Conservation (phyloP, 2,888 invertebrate genomes). For the Brenthis ino region DNA sequence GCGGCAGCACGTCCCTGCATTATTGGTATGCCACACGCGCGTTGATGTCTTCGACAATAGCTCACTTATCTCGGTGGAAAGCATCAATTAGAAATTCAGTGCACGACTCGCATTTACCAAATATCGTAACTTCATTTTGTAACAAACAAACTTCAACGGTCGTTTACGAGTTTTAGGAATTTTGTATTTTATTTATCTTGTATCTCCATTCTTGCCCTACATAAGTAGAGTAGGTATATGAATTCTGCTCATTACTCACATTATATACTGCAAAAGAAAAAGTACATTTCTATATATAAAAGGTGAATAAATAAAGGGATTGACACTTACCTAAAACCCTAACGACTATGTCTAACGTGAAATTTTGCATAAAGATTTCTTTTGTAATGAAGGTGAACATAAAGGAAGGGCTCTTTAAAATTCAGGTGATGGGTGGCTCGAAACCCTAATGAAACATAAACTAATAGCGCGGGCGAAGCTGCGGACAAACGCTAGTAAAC, state of each 20-base stretch:
- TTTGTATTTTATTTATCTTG: not conserved
- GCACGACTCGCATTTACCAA: slow-evolving; percentile 17
- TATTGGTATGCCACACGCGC: slow-evolving; percentile 13
- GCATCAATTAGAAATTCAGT: slow-evolving; percentile 25
- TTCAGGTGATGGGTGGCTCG: no score
- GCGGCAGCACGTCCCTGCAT: slow-evolving; percentile 1
- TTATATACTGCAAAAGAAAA: not conserved
- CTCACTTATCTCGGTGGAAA: slow-evolving; percentile 24
- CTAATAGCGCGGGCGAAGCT: no score
- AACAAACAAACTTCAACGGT: not conserved
- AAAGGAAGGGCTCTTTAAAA: no score
- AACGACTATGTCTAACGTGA: no score
- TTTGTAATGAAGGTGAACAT: no score
- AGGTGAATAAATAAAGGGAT: no score
- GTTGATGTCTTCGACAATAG: slow-evolving; percentile 6
- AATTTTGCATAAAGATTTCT: no score
- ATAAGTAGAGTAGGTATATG: not conserved
- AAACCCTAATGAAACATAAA: no score
- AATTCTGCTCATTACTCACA: no score
- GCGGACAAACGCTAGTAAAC: no score
- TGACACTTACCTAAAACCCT: no score
- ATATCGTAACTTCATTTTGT: slow-evolving; percentile 14
- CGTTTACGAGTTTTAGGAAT: slow-evolving; percentile 4
- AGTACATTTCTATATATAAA: no score
- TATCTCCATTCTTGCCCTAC: not conserved